A percentile compares a stretch with the other conserved stretches of the same genome.
Evolutionary conservation across 1,140 invertebrate species (phyloP).

Genomic region (Drosophila ambigua): DNA sequence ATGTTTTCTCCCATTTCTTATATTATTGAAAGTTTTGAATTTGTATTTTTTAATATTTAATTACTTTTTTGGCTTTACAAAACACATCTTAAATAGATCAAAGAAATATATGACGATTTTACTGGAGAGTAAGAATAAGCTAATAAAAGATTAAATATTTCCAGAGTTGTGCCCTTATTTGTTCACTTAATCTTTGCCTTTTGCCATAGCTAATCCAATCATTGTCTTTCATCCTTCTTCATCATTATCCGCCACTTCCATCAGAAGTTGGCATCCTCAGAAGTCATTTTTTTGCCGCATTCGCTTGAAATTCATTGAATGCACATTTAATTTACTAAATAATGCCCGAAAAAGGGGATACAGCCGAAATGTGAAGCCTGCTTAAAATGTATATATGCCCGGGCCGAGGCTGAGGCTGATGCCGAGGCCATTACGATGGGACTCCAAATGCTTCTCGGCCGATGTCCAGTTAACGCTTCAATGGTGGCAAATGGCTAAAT

Average conservation of each 20-base stretch:
- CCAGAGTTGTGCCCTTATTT: no score
- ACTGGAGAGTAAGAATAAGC: no score
- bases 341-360: slow-evolving; percentile 22
- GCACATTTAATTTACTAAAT: slow-evolving; percentile 66
- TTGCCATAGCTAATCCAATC: no score
- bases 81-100: no score
- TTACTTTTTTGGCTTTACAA: no score
- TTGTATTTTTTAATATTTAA: no score
- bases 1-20: no score
- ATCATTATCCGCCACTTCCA: background rate
- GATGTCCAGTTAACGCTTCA: slow-evolving; percentile 65
- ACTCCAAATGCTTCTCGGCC: slow-evolving; percentile 29
- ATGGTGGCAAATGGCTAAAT: slow-evolving; percentile 78
- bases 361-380: slow-evolving; percentile 39
- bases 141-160: no score
- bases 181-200: no score
- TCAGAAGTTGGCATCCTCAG: background rate
- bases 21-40: no score
- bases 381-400: slow-evolving; percentile 77
- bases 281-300: slow-evolving; percentile 4
- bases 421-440: slow-evolving; percentile 51
- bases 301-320: slow-evolving; percentile 63
- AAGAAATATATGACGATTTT: no score
- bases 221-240: background rate
- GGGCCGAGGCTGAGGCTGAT: background rate